Base-by-base conservation (phyloP, 2,797 vertebrate genomes). In the Lemur catta region DNA sequence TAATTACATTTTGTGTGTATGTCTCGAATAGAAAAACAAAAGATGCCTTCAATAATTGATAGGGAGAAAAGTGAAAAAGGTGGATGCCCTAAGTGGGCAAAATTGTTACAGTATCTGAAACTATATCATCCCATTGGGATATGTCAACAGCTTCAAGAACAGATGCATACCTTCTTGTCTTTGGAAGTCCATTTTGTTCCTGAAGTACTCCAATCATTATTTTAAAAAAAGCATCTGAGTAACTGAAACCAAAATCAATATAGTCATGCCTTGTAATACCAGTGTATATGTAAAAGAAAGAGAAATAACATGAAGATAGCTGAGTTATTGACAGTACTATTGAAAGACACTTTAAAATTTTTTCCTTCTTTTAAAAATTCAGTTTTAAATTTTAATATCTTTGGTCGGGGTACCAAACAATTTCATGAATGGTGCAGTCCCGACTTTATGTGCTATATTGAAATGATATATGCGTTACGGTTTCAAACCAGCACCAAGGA, bases 191-290 rank as follows among this genome's bases (percentile, higher is more conserved):
- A 38, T 86, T 86, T 76, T 90, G 55, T 33, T 91, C 41, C 46
- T 59, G 1, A 43, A 55, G 12, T 71, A 61, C 4, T 17, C 4
- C 35, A 84, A 24, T 52, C 18, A 79, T 88, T 84, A 76, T 82
- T n/a, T 4, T 13, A 57, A 86, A 89, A 13, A 75, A 55, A 35
- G 20, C 14, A 81, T 46, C 15, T 38, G 24, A 65, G 38, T 22
- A 90, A 84, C 7, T 67, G 20, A 94, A 94, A 74, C 4, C 67
- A n/a, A 84, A 93, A 92, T 72, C 85, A 2, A n/a, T 81, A 71
- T 41, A 81, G n/a, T 43, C 69, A 59, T 18, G 26, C 1, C 74
- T 46, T 85, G 2, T 41, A 67, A 46, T 4, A 41, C 6, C 35
- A 41, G 1, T 65, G 2, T 28, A 7, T 48, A 84, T 71, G 2